phyloP scores from a whole-genome alignment of 2,797 vertebrate genomes.

The Anomalospiza imberbis region DNA sequence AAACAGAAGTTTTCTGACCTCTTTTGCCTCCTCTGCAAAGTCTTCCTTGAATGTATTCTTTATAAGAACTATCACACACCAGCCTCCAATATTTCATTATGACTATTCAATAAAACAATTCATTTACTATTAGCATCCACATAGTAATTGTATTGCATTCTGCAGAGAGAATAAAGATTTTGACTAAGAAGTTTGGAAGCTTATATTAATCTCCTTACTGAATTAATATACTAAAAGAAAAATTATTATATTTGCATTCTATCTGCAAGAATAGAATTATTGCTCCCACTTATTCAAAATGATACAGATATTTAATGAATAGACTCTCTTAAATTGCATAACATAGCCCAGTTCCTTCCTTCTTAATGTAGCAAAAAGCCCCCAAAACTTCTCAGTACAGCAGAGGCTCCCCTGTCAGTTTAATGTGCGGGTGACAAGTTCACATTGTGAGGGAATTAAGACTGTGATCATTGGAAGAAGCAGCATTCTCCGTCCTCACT shows the following conservation, averaged over 20 bases:
- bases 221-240: conserved; percentile 36
- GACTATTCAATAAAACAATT: conserved; percentile 20
- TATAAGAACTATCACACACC: not conserved
- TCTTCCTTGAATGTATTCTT: not conserved
- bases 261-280: conserved; percentile 9
- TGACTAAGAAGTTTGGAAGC: conserved; percentile 26
- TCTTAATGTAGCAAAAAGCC: not conserved
- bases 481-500: not conserved
- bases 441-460: not conserved
- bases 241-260: not conserved
- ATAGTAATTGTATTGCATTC: conserved; percentile 12
- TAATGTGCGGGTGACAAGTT: not conserved
- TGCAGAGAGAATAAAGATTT: conserved; percentile 29
- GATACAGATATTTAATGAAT: not conserved
- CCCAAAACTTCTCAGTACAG: not conserved
- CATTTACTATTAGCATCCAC: conserved; percentile 3
- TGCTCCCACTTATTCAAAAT: not conserved
- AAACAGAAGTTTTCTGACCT: not conserved
- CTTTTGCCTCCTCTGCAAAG: not conserved
- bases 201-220: conserved; percentile 51
- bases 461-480: not conserved
- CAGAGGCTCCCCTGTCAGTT: not conserved
- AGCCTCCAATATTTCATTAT: not conserved
- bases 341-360: not conserved
- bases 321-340: not conserved